These are phyloP conservation scores for Rhogogaster chlorosoma DNA, from an alignment of 2,888 invertebrate genomes.

Conservation along the genomic window DNA sequence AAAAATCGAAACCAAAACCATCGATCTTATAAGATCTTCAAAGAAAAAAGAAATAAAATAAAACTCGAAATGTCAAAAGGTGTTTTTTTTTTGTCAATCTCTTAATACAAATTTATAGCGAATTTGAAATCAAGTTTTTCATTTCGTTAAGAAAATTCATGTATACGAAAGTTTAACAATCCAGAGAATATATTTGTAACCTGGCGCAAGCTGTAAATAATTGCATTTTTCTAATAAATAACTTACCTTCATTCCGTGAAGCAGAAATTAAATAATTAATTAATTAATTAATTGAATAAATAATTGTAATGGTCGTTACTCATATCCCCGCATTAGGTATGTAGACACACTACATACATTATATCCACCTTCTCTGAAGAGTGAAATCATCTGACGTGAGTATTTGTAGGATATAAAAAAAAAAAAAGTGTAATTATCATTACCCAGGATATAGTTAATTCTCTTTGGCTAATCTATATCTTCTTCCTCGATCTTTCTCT, in stretches of 20 bases:
- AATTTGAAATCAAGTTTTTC: not conserved
- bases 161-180: not conserved
- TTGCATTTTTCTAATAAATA: not conserved
- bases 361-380: not conserved
- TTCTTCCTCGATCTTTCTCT: not conserved
- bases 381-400: not conserved
- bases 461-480: not conserved
- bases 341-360: not conserved
- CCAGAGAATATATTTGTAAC: not conserved
- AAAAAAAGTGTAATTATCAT: not conserved
- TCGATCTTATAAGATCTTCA: not conserved
- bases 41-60: not conserved
- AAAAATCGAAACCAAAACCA: not conserved
- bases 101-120: not conserved
- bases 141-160: not conserved
- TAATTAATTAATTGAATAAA: not conserved
- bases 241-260: not conserved
- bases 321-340: not conserved
- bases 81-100: not conserved
- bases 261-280: not conserved
- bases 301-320: not conserved
- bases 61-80: not conserved
- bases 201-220: not conserved
- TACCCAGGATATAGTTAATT: not conserved
- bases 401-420: too few relatives aligned